Evolutionary conservation across 2,888 invertebrate genomes (phyloP).

Genomic region (Odontothrips loti): DNA sequence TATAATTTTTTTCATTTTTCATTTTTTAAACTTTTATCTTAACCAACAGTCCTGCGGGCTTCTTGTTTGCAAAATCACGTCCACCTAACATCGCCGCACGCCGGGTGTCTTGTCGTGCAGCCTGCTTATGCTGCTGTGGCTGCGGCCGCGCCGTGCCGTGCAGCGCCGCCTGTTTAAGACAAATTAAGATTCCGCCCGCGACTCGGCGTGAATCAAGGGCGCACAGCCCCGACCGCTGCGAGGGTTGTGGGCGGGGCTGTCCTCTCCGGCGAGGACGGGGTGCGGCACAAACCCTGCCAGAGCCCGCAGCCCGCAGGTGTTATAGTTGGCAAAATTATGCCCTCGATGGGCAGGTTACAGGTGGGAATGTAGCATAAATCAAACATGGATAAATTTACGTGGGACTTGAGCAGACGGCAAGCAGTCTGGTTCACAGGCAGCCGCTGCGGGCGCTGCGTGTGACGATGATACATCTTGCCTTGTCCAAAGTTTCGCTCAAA

Average conservation of each 20-base stretch:
- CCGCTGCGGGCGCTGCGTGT: too few species aligned
- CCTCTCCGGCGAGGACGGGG: too few species aligned
- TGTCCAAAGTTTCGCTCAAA: neutral
- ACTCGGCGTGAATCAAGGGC: neutral
- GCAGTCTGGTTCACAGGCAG: too few species aligned
- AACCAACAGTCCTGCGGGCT: neutral
- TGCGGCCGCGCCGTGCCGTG: neutral
- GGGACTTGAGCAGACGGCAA: too few species aligned
- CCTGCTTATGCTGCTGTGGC: neutral
- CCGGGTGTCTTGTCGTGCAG: neutral
- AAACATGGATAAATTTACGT: too few species aligned
- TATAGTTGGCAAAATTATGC: neutral
- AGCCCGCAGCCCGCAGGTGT: neutral
- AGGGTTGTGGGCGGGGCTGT: neutral
- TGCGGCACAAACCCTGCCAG: too few species aligned
- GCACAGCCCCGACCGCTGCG: neutral
- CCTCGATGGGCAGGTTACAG: neutral
- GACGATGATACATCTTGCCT: too few species aligned
- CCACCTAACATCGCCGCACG: neutral
- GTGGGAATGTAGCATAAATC: neutral
- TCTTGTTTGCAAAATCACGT: too few species aligned
- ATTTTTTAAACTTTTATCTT: too few species aligned
- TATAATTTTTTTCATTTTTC: too few species aligned
- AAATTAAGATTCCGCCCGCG: slow-evolving; percentile 8
- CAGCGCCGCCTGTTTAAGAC: slow-evolving; percentile 12